Evolutionary conservation across 2,113 vertebrate genomes (phyloP).

Genomic region (Lethenteron camtschaticum): DNA sequence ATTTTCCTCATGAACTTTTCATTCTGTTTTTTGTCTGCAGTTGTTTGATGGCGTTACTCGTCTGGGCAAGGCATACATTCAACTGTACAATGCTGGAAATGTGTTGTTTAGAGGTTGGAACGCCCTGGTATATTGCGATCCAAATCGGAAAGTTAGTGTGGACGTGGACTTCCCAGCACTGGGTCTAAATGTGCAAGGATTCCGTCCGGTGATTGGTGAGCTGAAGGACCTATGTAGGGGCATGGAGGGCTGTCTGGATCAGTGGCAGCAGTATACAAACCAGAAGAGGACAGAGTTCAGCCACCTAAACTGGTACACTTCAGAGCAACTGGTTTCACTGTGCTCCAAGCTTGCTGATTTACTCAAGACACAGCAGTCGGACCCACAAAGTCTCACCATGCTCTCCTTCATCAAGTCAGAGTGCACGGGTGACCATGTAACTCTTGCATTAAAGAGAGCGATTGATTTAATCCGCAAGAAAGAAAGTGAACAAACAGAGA

Average conservation of each 20-base stretch:
- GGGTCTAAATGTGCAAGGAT: slow-evolving; percentile 18
- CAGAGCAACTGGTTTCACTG: slow-evolving; percentile 29
- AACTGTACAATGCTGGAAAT: slow-evolving; percentile 53
- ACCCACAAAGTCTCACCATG: slow-evolving; percentile 21
- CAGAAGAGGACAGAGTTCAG: slow-evolving; percentile 36
- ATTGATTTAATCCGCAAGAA: neutral
- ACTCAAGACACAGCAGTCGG: slow-evolving; percentile 11
- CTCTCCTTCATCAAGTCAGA: slow-evolving; percentile 23
- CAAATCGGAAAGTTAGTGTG: slow-evolving; percentile 16
- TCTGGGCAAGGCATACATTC: slow-evolving; percentile 45
- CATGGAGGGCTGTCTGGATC: slow-evolving; percentile 45
- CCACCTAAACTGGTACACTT: slow-evolving; percentile 35
- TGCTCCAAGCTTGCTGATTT: slow-evolving; percentile 21
- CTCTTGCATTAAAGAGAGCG: slow-evolving; percentile 6
- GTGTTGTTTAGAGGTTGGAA: slow-evolving; percentile 57
- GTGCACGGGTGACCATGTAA: slow-evolving; percentile 18
- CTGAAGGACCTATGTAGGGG: slow-evolving; percentile 44
- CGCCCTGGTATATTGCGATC: slow-evolving; percentile 29
- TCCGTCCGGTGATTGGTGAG: slow-evolving; percentile 22
- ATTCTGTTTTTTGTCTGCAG: slow-evolving; percentile 19
- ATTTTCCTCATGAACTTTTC: too few relatives aligned
- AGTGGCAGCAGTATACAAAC: slow-evolving; percentile 42
- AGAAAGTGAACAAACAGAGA: slow-evolving; percentile 2
- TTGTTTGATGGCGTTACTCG: slow-evolving; percentile 54
- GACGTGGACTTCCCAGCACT: slow-evolving; percentile 36